Base-by-base conservation (phyloP, 2,113 vertebrate genomes). In the Aspiorhynchus laticeps region DNA sequence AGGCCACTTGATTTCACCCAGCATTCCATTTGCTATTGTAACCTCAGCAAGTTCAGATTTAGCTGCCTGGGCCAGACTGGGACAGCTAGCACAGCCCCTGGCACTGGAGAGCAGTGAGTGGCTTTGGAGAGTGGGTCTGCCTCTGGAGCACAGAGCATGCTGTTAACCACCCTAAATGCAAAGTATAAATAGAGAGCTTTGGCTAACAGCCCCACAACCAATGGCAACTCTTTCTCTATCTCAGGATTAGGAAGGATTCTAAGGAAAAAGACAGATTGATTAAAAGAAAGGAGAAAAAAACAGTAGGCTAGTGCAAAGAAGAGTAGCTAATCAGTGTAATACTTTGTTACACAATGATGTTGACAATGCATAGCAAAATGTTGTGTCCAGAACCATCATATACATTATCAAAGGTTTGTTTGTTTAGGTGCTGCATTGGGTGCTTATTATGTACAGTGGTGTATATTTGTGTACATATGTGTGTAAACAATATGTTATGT, bases 141-240 rank as follows among this genome's bases (percentile, higher is more conserved):
- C 69, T 75, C 51, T 75, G 71, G 41, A 85, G 74, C 15, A 15
- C 71, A 75, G 61, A 83, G 81, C 75, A 38, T 85, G 71, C 65
- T 80, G 38, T 79, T 86, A 85, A 83, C 86, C 81, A 51, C 84
- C 76, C 86, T 79, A 43, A 84, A 74, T 81, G 69, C 88, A n/a
- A 48, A 11, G 77, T 90, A 90, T 85, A 90, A 90, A 90, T 89
- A 89, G 86, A 87, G 63, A 33, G 53, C 73, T 51, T 78, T 61
- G 83, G 85, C 86, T 84, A 81, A 80, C 87, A 56, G 76, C 74
- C 53, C 73, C 80, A 85, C 83, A 67, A 28, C 6, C 26, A 31
- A 67, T 31, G 28, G 12, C 2, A 67, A 56, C 33, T 63, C 46
- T 85, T 38, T 79, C 38, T 83, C 11, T 28, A 11, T 63, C 61